Evolutionary conservation across 2,113 vertebrate genomes (phyloP).

Genomic region (Psettodes erumei): DNA sequence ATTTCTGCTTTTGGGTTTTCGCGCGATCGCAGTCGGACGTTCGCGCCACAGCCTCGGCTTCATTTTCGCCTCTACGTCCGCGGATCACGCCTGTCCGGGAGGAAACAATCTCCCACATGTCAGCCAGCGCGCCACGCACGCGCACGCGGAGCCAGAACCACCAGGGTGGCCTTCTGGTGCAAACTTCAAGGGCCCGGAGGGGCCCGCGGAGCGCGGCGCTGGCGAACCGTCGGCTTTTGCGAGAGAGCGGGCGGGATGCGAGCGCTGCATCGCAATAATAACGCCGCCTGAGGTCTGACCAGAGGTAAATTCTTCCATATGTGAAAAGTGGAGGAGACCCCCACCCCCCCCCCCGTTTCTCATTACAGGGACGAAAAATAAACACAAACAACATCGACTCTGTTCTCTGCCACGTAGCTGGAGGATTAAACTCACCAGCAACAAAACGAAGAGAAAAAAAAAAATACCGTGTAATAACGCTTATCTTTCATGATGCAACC

Average conservation of each 20-base stretch:
- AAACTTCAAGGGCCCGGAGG: too few species aligned
- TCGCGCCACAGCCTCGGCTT: slow-evolving; percentile 3
- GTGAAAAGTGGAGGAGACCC: slow-evolving; percentile 44
- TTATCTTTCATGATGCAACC: slow-evolving; percentile 3
- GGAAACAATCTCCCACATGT: too few species aligned
- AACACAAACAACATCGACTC: slow-evolving; percentile 31
- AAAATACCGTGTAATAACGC: not conserved
- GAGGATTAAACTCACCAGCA: slow-evolving; percentile 17
- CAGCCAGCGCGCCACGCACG: not conserved
- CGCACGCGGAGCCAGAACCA: too few species aligned
- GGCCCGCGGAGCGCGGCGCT: not conserved
- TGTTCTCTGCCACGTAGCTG: slow-evolving; percentile 40
- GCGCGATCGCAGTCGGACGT: slow-evolving; percentile 7
- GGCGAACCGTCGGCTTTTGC: too few species aligned
- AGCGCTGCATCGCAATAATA: slow-evolving; percentile 39
- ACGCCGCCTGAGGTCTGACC: slow-evolving; percentile 39
- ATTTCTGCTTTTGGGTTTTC: slow-evolving; percentile 10
- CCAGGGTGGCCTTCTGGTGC: not conserved
- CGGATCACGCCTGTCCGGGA: too few species aligned
- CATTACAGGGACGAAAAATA: slow-evolving; percentile 49
- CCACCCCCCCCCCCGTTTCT: too few species aligned
- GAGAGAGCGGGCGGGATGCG: not conserved
- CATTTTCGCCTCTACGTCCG: too few species aligned
- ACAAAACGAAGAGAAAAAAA: slow-evolving; percentile 4
- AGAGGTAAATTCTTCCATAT: slow-evolving; percentile 66